A percentile compares a stretch with the other conserved stretches of the same genome.
These are phyloP conservation scores for Clarias magur DNA, from an alignment of 2,113 vertebrate species.

Conservation along the genomic window DNA sequence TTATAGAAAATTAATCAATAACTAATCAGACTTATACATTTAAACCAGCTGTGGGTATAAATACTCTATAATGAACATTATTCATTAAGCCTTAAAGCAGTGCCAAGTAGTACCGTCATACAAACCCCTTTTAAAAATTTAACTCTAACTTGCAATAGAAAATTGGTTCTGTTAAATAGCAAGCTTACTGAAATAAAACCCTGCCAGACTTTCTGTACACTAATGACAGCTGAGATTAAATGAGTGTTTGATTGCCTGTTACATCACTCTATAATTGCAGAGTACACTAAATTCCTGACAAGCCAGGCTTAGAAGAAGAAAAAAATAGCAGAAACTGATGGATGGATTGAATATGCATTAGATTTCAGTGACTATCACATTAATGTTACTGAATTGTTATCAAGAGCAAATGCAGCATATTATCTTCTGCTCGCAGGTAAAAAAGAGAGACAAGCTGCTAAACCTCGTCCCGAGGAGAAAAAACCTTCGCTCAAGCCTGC, in stretches of 20 bases:
- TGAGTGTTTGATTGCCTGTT: slow-evolving; percentile 27
- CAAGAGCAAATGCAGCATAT: background rate
- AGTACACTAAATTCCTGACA: slow-evolving; percentile 29
- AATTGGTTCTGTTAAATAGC: slow-evolving; percentile 49
- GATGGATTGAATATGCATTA: slow-evolving; percentile 46
- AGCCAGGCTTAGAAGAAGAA: background rate
- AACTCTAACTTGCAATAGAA: slow-evolving; percentile 34
- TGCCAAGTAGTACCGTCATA: background rate
- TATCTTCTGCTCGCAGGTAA: slow-evolving; percentile 20
- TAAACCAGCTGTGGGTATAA: background rate
- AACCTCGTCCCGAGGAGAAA: slow-evolving; percentile 13
- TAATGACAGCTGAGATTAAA: slow-evolving; percentile 33
- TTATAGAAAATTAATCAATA: background rate
- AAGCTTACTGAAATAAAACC: slow-evolving; percentile 39
- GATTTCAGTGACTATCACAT: slow-evolving; percentile 44
- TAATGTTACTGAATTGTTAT: background rate
- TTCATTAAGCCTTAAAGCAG: background rate
- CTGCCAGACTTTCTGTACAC: slow-evolving; percentile 28
- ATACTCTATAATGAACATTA: background rate
- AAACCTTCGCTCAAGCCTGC: background rate
- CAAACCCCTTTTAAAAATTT: slow-evolving; percentile 9
- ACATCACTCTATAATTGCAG: slow-evolving; percentile 41
- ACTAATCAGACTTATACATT: background rate
- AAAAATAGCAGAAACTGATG: slow-evolving; percentile 34
- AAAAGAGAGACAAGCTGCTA: background rate